These are phyloP conservation scores for Eumacrocentrus americanus DNA, from an alignment of 2,888 invertebrate species.

Conservation along the genomic window DNA sequence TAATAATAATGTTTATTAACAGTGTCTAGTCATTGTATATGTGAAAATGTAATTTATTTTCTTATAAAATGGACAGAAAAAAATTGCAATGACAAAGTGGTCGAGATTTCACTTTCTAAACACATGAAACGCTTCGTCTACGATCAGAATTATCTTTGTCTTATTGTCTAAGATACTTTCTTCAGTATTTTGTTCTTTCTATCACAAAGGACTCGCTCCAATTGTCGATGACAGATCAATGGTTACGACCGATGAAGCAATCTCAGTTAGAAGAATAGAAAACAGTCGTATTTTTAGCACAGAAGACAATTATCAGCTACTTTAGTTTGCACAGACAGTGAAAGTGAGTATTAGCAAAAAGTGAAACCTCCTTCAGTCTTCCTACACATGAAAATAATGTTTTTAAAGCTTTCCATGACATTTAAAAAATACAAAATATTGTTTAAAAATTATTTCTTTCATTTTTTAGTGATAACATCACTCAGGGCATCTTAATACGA, in stretches of 20 bases:
- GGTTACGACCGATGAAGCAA: not conserved
- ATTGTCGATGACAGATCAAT: not conserved
- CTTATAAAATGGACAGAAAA: not conserved
- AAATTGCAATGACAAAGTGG: not conserved
- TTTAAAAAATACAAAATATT: not conserved
- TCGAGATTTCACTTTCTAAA: slow-evolving; percentile 51
- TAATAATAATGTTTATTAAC: too few relatives aligned
- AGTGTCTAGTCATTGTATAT: too few relatives aligned
- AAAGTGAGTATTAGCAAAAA: not conserved
- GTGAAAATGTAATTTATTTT: not conserved
- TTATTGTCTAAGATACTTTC: not conserved
- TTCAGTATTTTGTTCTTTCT: not conserved
- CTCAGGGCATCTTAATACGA: too few relatives aligned
- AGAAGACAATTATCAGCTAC: not conserved
- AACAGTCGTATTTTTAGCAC: not conserved
- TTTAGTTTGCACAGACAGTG: not conserved
- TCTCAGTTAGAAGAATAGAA: not conserved
- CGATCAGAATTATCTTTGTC: slow-evolving; percentile 32
- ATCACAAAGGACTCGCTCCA: not conserved
- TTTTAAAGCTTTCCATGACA: not conserved
- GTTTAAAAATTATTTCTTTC: not conserved
- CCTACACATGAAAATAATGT: too few relatives aligned
- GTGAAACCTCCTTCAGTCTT: not conserved
- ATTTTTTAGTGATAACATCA: not conserved
- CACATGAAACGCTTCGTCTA: slow-evolving; percentile 35